phyloP scores from a whole-genome alignment of 2,797 vertebrate genomes.

The Apogon talboti region DNA sequence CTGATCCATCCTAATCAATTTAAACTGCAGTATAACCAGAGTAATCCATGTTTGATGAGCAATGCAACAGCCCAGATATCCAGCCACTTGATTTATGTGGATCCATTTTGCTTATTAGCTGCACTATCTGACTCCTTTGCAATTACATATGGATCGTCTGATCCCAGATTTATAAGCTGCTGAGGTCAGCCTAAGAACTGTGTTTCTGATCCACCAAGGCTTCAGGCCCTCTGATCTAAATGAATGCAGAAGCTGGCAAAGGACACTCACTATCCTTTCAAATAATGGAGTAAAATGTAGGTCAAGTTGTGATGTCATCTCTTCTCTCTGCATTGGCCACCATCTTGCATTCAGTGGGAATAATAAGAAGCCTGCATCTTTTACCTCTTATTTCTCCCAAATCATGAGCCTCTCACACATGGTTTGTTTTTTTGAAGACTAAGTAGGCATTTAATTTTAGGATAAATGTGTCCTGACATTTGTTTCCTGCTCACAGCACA shows the following conservation, averaged over 20 bases:
- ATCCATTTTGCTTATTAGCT: constrained; percentile 35
- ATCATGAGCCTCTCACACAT: constrained; percentile 7
- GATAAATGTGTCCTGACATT: constrained; percentile 38
- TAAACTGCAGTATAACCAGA: neutral
- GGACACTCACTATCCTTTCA: constrained; percentile 54
- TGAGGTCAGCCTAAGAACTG: constrained; percentile 46
- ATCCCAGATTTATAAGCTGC: constrained; percentile 58
- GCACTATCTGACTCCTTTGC: constrained; percentile 36
- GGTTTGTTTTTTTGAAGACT: constrained; percentile 5
- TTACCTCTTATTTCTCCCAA: constrained; percentile 3
- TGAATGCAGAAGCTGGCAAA: constrained; percentile 54
- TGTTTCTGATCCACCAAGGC: constrained; percentile 49
- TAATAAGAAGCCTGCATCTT: constrained; percentile 5
- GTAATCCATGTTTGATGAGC: constrained; percentile 26
- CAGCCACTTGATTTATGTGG: constrained; percentile 37
- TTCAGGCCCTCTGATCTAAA: constrained; percentile 41
- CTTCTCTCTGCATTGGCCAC: constrained; percentile 57
- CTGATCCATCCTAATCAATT: constrained; percentile 23
- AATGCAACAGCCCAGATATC: constrained; percentile 19
- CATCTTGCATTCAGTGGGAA: constrained; percentile 58
- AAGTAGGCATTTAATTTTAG: constrained; percentile 31
- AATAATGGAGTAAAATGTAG: constrained; percentile 70
- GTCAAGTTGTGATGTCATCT: constrained; percentile 72
- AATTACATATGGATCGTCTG: constrained; percentile 52
- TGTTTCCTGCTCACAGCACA: constrained; percentile 33